Conservation (phyloP, 2,888 invertebrate genomes). For the Drosophila demipolita region DNA sequence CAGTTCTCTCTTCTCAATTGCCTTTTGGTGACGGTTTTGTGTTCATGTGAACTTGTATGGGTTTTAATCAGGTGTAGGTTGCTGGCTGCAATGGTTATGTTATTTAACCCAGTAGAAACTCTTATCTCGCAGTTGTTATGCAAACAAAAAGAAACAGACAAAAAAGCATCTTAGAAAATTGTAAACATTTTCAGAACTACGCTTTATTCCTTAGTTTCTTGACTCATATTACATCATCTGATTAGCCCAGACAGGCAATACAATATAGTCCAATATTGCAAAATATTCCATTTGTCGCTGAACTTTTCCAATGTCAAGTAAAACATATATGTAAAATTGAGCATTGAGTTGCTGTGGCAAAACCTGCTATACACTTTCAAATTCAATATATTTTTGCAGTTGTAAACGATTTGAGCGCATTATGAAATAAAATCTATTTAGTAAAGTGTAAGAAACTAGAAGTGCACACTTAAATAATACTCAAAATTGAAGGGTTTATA, state of each 20-base stretch:
- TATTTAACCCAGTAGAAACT: constrained; percentile 59
- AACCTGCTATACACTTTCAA: constrained; percentile 10
- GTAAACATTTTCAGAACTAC: constrained; percentile 9
- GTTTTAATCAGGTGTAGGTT: constrained; percentile 50
- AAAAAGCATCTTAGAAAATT: not conserved
- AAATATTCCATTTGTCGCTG: constrained; percentile 30
- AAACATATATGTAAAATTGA: constrained; percentile 43
- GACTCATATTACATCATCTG: not conserved
- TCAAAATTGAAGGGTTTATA: not conserved
- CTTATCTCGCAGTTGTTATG: constrained; percentile 64
- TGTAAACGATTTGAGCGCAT: not conserved
- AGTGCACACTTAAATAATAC: not conserved
- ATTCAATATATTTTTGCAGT: not conserved
- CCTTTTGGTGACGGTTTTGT: constrained; percentile 12
- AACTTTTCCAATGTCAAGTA: constrained; percentile 48
- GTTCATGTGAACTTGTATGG: constrained; percentile 60
- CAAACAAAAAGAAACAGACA: constrained; percentile 20
- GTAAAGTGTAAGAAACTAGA: not conserved
- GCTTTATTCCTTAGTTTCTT: constrained; percentile 13
- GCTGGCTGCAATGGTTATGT: constrained; percentile 45
- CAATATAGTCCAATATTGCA: not conserved
- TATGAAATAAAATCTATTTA: not conserved
- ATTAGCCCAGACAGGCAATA: not conserved
- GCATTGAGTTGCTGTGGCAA: constrained; percentile 20
- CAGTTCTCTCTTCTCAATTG: constrained; percentile 27